Evolutionary conservation across 2,113 vertebrate species (phyloP).

Genomic region (Canis aureus): DNA sequence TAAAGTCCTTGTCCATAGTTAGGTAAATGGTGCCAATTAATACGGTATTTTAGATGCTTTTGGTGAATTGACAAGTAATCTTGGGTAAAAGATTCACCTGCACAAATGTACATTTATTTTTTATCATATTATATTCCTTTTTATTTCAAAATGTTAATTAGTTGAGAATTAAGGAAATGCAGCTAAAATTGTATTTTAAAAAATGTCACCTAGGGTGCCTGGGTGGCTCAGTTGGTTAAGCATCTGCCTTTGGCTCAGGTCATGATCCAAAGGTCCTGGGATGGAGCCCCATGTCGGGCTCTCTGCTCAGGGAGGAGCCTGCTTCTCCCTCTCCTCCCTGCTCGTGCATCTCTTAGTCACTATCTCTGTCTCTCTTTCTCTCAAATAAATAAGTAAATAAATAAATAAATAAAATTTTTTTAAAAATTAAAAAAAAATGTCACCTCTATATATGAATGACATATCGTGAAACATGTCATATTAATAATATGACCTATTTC

Average conservation of each 20-base stretch:
- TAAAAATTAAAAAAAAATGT: no score
- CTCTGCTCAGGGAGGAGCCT: no score
- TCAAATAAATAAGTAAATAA: no score
- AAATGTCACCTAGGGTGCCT: background rate
- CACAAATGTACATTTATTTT: background rate
- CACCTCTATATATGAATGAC: background rate
- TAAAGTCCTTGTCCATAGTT: background rate
- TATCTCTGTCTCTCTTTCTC: no score
- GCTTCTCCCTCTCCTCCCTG: no score
- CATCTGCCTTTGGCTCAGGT: no score
- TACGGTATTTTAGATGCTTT: conserved; percentile 20
- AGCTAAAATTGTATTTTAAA: background rate
- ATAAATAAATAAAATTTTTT: no score
- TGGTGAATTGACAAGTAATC: background rate
- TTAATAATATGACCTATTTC: conserved; percentile 6
- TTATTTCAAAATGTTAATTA: background rate
- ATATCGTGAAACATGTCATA: background rate
- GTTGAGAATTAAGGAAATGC: background rate
- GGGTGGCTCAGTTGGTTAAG: no score
- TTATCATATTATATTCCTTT: background rate
- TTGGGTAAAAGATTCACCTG: background rate
- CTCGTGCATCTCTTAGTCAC: no score
- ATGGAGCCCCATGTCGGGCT: no score
- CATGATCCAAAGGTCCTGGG: no score
- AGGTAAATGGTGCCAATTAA: background rate